A percentile compares a stretch with the other conserved stretches of the same genome.
Conservation (phyloP, 2,888 invertebrate genomes). For the Epinotia ramella region DNA sequence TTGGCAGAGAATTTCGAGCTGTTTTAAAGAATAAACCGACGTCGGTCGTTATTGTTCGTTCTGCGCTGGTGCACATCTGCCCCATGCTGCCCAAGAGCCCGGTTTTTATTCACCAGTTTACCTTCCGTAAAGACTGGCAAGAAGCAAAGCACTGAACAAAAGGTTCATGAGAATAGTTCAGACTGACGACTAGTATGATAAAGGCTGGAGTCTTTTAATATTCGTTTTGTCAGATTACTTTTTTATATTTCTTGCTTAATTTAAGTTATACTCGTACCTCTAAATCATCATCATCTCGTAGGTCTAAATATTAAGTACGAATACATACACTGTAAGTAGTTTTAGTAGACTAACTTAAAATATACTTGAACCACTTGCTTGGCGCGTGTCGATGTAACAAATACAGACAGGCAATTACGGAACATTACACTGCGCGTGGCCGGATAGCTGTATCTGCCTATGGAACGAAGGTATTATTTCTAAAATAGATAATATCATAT, state of each 20-base stretch:
- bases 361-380: too few relatives aligned
- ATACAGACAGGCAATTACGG: too few relatives aligned
- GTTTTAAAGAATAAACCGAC: conserved; percentile 29
- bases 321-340: neutral
- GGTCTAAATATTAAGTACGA: neutral
- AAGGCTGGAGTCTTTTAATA: neutral
- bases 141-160: conserved; percentile 26
- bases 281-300: neutral
- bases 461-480: too few relatives aligned
- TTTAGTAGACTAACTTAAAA: neutral
- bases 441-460: too few relatives aligned
- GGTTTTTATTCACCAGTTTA: conserved; percentile 31
- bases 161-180: conserved; percentile 1
- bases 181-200: neutral
- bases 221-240: neutral
- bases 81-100: neutral
- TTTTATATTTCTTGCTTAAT: neutral
- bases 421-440: too few relatives aligned
- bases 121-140: conserved; percentile 16
- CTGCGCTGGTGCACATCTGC: conserved; percentile 1
- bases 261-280: neutral
- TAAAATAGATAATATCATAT: too few relatives aligned
- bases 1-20: conserved; percentile 23
- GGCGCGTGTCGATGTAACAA: too few relatives aligned
- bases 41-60: conserved; percentile 10